Evolutionary conservation across 2,113 vertebrate genomes (phyloP), one percentile per base, ranked within the genome.

Genomic region (Mellivora capensis): DNA sequence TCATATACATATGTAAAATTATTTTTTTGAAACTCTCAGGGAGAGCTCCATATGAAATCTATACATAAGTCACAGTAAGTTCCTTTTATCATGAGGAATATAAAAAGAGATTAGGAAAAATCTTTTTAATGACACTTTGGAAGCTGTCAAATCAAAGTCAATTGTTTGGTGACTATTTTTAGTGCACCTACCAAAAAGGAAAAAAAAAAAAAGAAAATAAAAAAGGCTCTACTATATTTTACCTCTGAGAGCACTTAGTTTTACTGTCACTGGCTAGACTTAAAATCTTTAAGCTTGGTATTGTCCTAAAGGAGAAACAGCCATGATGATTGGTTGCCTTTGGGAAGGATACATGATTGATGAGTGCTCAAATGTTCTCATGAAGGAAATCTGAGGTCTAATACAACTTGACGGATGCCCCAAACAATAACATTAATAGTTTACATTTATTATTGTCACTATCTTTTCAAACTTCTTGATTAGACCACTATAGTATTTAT

Each of bases 311-410:
- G 88, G 85, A 95, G 88, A 84, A 94, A 95, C 23, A 64, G 44
- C 39, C 17, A 17, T 82, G 89, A 91, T 52, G 59, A 95, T 59
- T 82, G 92, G 62, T 79, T 92, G 93, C 44, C 64, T 91, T 77
- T 90, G 82, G 37, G 83, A 87, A 82, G 64, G 76, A 94, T 81
- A 64, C 0, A 21, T 95, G 80, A 94, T 74, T 95, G 91, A 90
- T 91, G 62, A 83, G 29, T 87, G 49, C 34, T 74, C 82, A 87
- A 39, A 84, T 47, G 64, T 80, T 91, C 87, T 91, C 83, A 89
- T 93, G 82, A 98, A 91, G 96, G 91, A 98, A 98, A 81, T 96
- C 72, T 74, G 54, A 98, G 93, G n/a, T 69, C 89, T 95, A 89
- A 97, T 42, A 64, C 52, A 96, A 47, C 31, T 47, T 95, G 93